Conservation (phyloP, 1,140 invertebrate genomes). For the Drosophila serrata region DNA sequence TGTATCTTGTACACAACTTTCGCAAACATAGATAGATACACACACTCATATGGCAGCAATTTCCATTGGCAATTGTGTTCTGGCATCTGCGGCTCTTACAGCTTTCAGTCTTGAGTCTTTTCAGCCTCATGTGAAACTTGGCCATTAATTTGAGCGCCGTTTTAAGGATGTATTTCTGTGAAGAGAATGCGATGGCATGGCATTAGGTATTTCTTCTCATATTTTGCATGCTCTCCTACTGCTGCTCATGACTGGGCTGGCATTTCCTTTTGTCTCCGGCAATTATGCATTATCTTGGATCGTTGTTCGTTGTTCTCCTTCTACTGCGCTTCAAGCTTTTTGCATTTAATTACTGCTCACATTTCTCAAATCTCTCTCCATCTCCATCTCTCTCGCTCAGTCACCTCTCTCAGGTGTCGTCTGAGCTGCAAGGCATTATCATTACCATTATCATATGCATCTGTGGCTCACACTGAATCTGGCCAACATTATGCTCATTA, state of each 20-base stretch:
- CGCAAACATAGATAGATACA: constrained; percentile 44
- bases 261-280: constrained; percentile 78
- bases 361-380: constrained; percentile 77
- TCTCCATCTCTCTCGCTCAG: constrained; percentile 26
- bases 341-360: constrained; percentile 79
- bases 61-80: constrained; percentile 72
- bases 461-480: constrained; percentile 16
- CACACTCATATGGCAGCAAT: constrained; percentile 45
- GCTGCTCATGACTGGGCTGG: constrained; percentile 38
- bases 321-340: constrained; percentile 69
- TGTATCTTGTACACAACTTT: constrained; percentile 76
- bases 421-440: constrained; percentile 52
- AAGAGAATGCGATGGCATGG: constrained; percentile 43
- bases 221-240: constrained; percentile 70
- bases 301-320: constrained; percentile 38
- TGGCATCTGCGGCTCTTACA: constrained; percentile 39
- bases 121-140: constrained; percentile 71
- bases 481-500: constrained; percentile 75
- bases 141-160: constrained; percentile 78
- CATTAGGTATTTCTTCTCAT: constrained; percentile 67
- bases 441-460: constrained; percentile 65
- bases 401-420: constrained; percentile 56
- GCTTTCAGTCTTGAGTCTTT: constrained; percentile 3
- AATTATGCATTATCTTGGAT: constrained; percentile 76
- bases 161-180: constrained; percentile 35